A percentile compares a stretch with the other conserved stretches of the same genome.
phyloP scores from a whole-genome alignment of 2,888 invertebrate species.

The Andrena chrysosceles region DNA sequence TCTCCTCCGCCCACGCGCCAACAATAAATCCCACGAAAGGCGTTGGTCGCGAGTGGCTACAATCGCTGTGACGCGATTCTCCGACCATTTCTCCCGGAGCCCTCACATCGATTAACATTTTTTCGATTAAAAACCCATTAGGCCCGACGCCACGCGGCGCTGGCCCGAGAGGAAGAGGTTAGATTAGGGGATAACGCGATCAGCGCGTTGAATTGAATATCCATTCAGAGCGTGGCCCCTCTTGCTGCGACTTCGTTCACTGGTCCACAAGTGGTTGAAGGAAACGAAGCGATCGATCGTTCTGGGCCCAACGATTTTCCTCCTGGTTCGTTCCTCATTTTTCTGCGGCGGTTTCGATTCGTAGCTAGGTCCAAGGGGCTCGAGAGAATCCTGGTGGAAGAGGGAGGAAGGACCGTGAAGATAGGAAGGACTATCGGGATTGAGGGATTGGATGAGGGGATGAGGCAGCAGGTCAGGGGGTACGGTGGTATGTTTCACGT shows the following conservation, averaged over 20 bases:
- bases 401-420: not conserved
- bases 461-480: not conserved
- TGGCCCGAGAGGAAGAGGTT: conserved; percentile 34
- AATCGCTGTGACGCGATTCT: no score
- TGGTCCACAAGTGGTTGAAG: conserved; percentile 56
- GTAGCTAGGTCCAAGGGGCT: not conserved
- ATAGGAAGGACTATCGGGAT: not conserved
- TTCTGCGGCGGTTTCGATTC: not conserved
- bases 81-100: conserved; percentile 6
- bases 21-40: conserved; percentile 4
- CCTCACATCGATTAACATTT: conserved; percentile 70
- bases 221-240: conserved; percentile 62
- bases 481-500: conserved; percentile 44
- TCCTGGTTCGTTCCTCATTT: not conserved
- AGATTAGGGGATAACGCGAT: conserved; percentile 74
- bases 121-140: conserved; percentile 77
- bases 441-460: conserved; percentile 13
- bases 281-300: conserved; percentile 37
- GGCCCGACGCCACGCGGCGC: conserved; percentile 50
- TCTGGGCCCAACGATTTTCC: conserved; percentile 5
- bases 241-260: conserved; percentile 44
- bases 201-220: conserved; percentile 70
- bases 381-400: not conserved
- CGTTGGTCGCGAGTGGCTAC: not conserved
- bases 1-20: not conserved